Conservation (phyloP, 1,140 invertebrate genomes). For the Formica exsecta region DNA sequence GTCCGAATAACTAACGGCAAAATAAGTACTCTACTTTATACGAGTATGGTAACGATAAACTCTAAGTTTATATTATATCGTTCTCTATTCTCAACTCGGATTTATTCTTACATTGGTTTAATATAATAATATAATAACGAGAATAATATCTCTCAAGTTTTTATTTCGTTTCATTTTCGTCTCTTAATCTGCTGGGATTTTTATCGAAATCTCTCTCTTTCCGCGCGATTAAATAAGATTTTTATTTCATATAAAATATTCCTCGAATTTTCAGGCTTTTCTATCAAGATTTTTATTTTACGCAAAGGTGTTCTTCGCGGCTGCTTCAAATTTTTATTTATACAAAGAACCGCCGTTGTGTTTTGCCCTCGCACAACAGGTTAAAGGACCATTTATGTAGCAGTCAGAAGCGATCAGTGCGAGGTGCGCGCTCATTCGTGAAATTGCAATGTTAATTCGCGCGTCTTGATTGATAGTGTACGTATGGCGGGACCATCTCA, state of each 20-base stretch:
- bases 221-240: neutral
- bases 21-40: conserved; percentile 27
- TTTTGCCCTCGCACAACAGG: neutral
- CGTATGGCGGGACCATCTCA: conserved; percentile 18
- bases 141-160: neutral
- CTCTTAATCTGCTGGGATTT: too few relatives aligned
- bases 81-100: too few relatives aligned
- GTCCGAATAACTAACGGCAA: conserved; percentile 32
- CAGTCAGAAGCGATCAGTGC: conserved; percentile 2
- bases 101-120: neutral
- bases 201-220: neutral
- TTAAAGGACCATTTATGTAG: neutral
- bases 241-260: neutral
- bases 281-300: neutral
- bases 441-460: conserved; percentile 54
- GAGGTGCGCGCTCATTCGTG: conserved; percentile 18
- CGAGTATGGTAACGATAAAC: conserved; percentile 1
- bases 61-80: conserved; percentile 11
- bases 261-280: too few relatives aligned
- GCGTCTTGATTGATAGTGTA: conserved; percentile 55
- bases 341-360: neutral
- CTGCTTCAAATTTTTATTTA: neutral
- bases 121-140: neutral
- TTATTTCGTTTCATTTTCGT: too few relatives aligned
- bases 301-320: too few relatives aligned